Base-by-base conservation (phyloP, 2,888 invertebrate species). In the Eristalinus aeneus region DNA sequence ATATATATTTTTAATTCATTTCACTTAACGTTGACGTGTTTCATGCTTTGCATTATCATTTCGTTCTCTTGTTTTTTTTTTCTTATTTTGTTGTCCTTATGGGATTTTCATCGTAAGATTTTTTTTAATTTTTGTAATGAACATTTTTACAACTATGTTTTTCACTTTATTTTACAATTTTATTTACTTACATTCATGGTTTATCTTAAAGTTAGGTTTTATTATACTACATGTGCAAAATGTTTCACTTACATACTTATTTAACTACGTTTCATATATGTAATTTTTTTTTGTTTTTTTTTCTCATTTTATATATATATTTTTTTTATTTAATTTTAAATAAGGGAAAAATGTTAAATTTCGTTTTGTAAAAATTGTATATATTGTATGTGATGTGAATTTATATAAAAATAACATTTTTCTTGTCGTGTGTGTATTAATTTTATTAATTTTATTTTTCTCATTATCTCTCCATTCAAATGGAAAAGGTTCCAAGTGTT, bases 211-310 rank as follows among this genome's bases (percentile, higher is more conserved):
- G 61, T 79, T 67, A 72, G n/a, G 1, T 61, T 74, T 74, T 67
- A 87, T 75, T 87, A 87, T 83, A 87, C 87, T 87, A 87, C 87
- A 87, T 82, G 87, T 87, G 87, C 87, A 87, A 87, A 87, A 87
- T 87, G 65, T 78, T 87, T 83, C 72, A 83, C 87, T 87, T 87
- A 82, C 58, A 67, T 87, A 75, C 63, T 87, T 87, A 78, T 72
- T 83, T 78, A 74, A 72, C 82, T 82, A 83, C 78, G 67, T 63
- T 87, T 82, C 16, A 74, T 71, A 77, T 82, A 74, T 78, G 46
- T 82, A 78, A 79, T 79, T 34, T 63, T 54, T 73, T 22, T 63
- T 76, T 72, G 67, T 80, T 58, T 36, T 36, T 72, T 74, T 60
- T 69, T 60, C 69, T 60, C 73, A 53, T 69, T 60, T 20, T 73